phyloP scores from a whole-genome alignment of 2,113 vertebrate genomes.

The Lampris incognitus region DNA sequence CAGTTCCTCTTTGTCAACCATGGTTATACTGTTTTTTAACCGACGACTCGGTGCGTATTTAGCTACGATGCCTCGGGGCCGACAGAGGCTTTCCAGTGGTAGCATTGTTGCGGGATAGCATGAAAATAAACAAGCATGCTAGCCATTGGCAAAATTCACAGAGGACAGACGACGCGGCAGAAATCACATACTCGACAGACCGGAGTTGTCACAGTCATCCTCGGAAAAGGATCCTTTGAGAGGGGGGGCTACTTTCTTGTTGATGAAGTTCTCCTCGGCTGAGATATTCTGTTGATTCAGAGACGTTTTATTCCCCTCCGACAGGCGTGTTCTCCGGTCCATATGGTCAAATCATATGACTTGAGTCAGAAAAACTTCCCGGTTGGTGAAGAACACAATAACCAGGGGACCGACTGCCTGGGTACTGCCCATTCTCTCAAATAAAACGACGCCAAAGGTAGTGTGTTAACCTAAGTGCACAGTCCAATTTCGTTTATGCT shows the following conservation, averaged over 20 bases:
- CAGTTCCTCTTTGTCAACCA: conserved; percentile 79
- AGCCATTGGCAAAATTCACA: neutral
- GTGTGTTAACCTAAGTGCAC: too few species aligned
- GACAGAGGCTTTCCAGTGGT: neutral
- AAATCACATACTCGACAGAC: conserved; percentile 37
- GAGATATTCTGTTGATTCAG: conserved; percentile 8
- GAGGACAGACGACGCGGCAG: conserved; percentile 5
- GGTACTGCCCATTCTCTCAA: too few species aligned
- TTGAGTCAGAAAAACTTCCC: conserved; percentile 42
- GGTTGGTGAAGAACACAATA: conserved; percentile 33
- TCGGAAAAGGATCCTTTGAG: conserved; percentile 30
- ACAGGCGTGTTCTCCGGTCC: conserved; percentile 57
- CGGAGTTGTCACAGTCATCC: conserved; percentile 21
- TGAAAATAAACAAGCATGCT: neutral
- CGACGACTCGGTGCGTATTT: conserved; percentile 20
- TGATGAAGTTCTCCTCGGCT: neutral
- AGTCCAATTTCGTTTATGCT: too few species aligned
- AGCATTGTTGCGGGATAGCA: neutral
- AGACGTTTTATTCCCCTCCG: neutral
- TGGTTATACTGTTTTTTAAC: conserved; percentile 33
- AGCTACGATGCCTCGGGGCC: neutral
- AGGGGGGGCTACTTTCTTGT: conserved; percentile 14
- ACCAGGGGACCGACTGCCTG: neutral
- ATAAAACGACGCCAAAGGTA: too few species aligned
- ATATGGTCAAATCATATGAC: conserved; percentile 71